Conservation (phyloP, 2,797 vertebrate genomes). For the Hoplostethus atlanticus region DNA sequence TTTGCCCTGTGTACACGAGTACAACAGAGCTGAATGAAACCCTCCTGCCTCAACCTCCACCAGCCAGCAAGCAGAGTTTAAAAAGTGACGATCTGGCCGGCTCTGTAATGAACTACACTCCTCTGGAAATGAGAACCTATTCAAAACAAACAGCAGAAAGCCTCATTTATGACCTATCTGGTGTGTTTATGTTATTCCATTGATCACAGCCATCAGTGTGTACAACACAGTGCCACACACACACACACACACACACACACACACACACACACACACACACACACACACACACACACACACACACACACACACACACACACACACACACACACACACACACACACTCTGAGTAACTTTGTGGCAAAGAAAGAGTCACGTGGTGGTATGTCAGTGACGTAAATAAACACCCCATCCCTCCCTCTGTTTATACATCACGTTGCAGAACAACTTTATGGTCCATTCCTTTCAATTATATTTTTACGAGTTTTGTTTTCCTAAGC, state of each 20-base stretch:
- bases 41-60: constrained; percentile 1
- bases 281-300: constrained; percentile 40
- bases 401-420: constrained; percentile 33
- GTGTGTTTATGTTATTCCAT: constrained; percentile 57
- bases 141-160: constrained; percentile 51
- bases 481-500: constrained; percentile 36
- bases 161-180: constrained; percentile 40
- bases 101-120: constrained; percentile 30
- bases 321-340: constrained; percentile 30
- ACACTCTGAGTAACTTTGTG: constrained; percentile 21
- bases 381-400: constrained; percentile 34
- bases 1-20: not conserved
- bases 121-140: constrained; percentile 38
- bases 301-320: constrained; percentile 35
- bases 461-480: constrained; percentile 58
- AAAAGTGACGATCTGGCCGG: constrained; percentile 28
- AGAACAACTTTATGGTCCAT: constrained; percentile 50
- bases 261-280: constrained; percentile 28
- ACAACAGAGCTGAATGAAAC: not conserved
- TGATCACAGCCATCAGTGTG: constrained; percentile 49
- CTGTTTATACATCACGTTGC: constrained; percentile 36
- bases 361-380: constrained; percentile 15
- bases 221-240: constrained; percentile 27
- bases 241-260: constrained; percentile 35
- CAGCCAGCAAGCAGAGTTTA: not conserved